These are phyloP conservation scores for Vesta saturnalis DNA, from an alignment of 2,888 invertebrate species.

Conservation along the genomic window DNA sequence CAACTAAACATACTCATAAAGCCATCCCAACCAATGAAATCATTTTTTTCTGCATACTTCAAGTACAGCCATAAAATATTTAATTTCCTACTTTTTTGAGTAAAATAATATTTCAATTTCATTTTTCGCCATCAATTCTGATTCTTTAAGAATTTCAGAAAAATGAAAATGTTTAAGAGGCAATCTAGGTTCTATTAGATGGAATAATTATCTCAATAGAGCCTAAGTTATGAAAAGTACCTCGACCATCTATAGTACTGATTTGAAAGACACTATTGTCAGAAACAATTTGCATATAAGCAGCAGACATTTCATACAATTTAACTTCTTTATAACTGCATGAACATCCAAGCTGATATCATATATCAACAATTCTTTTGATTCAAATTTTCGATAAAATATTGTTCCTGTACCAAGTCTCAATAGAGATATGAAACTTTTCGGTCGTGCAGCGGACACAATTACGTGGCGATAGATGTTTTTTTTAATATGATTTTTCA, in stretches of 20 bases:
- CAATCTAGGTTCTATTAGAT: background rate
- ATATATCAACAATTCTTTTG: background rate
- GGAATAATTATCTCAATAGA: constrained; percentile 3
- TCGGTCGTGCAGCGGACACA: background rate
- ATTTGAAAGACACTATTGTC: background rate
- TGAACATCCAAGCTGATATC: background rate
- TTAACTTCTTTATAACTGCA: background rate
- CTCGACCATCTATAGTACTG: background rate
- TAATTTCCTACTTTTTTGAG: too few species aligned
- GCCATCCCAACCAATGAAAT: background rate
- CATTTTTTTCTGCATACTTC: background rate
- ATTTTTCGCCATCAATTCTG: background rate
- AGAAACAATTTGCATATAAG: background rate
- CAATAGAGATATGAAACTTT: background rate
- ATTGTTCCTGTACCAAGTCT: background rate
- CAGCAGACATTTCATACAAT: background rate
- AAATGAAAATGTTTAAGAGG: background rate
- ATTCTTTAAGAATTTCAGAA: background rate
- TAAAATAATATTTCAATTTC: too few species aligned
- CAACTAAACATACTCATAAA: background rate
- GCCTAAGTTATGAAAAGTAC: background rate
- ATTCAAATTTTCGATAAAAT: background rate
- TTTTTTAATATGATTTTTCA: background rate
- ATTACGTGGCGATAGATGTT: too few species aligned
- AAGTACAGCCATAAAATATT: constrained; percentile 1